A percentile compares a stretch with the other conserved stretches of the same genome.
phyloP scores from a whole-genome alignment of 53 echinoderm and acorn worm genomes.

The Astropecten irregularis region DNA sequence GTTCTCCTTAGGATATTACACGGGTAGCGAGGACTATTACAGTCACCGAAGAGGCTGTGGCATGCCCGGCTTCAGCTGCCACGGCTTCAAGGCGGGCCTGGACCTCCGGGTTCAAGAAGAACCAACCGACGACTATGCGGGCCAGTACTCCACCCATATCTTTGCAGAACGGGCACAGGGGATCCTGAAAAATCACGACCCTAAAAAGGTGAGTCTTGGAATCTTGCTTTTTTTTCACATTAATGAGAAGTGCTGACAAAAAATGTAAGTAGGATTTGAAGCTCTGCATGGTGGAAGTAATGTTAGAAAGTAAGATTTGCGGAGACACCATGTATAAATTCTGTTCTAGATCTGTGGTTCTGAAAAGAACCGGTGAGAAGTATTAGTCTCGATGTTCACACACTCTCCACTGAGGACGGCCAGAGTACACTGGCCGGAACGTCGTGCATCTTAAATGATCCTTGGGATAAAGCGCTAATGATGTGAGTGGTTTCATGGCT shows the following conservation, averaged over 20 bases:
- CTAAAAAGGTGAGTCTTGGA: slow-evolving; percentile 54
- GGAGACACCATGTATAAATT: too few relatives aligned
- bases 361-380: neutral
- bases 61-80: slow-evolving; percentile 13
- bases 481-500: too few relatives aligned
- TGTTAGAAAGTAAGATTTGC: too few relatives aligned
- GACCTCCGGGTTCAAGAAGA: slow-evolving; percentile 66
- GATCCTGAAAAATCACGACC: slow-evolving; percentile 73
- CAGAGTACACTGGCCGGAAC: too few relatives aligned
- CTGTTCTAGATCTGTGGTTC: too few relatives aligned
- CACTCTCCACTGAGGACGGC: too few relatives aligned
- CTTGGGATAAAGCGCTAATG: too few relatives aligned
- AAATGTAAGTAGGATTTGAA: too few relatives aligned
- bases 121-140: slow-evolving; percentile 37
- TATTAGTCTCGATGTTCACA: neutral
- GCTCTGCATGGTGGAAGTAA: too few relatives aligned
- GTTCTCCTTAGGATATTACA: slow-evolving; percentile 71
- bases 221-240: too few relatives aligned
- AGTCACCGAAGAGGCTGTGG: slow-evolving; percentile 48
- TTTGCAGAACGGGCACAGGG: slow-evolving; percentile 67
- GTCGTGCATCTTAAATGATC: too few relatives aligned
- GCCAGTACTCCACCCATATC: slow-evolving; percentile 72
- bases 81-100: slow-evolving; percentile 41
- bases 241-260: neutral
- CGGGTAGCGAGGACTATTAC: slow-evolving; percentile 84